A percentile compares a stretch with the other conserved stretches of the same genome.
Evolutionary conservation across 2,797 vertebrate species (phyloP).

Genomic region (Pantherophis alleghaniensis): DNA sequence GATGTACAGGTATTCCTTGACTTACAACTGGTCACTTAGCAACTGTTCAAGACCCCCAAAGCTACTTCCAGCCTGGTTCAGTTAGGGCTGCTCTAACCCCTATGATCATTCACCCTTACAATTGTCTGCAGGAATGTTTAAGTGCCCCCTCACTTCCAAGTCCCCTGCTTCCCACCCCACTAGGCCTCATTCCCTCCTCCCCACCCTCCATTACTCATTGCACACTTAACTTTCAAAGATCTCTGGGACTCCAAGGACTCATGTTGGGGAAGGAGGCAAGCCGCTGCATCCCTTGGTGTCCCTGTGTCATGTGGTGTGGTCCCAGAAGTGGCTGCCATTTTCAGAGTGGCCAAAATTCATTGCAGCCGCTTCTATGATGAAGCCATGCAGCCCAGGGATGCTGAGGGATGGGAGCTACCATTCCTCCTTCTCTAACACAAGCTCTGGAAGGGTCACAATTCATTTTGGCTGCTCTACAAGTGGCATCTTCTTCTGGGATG

Average conservation of each 20-base stretch:
- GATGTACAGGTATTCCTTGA: background rate
- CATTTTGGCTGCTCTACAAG: background rate
- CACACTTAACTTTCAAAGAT: background rate
- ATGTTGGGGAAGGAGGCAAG: background rate
- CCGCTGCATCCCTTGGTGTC: background rate
- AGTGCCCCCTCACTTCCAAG: too few species aligned
- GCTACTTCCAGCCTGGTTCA: too few species aligned
- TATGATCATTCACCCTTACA: too few species aligned
- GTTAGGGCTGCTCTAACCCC: too few species aligned
- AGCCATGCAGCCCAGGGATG: background rate
- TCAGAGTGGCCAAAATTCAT: background rate
- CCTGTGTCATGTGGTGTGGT: background rate
- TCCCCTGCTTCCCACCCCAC: too few species aligned
- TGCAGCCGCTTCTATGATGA: background rate
- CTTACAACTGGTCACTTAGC: too few species aligned
- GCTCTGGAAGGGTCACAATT: background rate
- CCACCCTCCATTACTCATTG: too few species aligned
- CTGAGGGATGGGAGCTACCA: background rate
- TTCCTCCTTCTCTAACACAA: background rate
- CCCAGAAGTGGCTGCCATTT: background rate
- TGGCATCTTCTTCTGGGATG: background rate
- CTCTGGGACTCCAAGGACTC: background rate
- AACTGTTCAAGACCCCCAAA: too few species aligned
- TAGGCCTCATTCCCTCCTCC: too few species aligned
- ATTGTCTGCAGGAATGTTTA: too few species aligned